phyloP scores from a whole-genome alignment of 2,797 vertebrate genomes.

The Thalassophryne amazonica region DNA sequence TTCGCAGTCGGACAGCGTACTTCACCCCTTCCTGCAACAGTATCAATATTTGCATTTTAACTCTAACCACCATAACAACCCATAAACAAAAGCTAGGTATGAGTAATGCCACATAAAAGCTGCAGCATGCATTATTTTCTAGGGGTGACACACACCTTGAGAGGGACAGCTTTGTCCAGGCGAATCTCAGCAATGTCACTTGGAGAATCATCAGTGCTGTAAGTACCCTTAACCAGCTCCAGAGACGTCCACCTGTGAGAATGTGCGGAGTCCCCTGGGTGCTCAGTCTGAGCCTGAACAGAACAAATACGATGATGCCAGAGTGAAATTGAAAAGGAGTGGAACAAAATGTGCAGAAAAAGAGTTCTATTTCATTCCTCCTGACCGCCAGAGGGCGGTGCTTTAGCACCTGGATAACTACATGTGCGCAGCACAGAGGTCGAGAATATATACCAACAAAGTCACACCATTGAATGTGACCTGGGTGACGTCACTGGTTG shows the following conservation, averaged over 20 bases:
- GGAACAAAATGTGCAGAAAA: background rate
- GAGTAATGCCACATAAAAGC: background rate
- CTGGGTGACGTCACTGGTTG: too few relatives aligned
- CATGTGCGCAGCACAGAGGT: too few relatives aligned
- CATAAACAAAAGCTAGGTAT: background rate
- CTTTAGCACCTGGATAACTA: too few relatives aligned
- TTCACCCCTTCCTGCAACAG: conserved; percentile 90
- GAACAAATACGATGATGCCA: too few relatives aligned
- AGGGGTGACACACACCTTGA: conserved; percentile 82
- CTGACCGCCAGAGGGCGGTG: too few relatives aligned
- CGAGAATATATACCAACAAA: too few relatives aligned
- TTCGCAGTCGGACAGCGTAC: conserved; percentile 93
- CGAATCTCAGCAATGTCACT: conserved; percentile 98
- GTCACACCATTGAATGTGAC: too few relatives aligned
- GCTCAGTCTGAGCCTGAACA: conserved; percentile 90
- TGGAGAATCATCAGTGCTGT: conserved; percentile 96
- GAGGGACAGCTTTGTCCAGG: conserved; percentile 95
- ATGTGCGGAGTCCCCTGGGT: conserved; percentile 94
- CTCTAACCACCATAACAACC: background rate
- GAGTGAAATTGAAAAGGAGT: background rate
- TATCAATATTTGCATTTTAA: background rate
- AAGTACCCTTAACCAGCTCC: conserved; percentile 97
- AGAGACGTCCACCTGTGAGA: conserved; percentile 98
- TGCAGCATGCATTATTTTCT: background rate
- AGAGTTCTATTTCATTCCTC: too few relatives aligned